Evolutionary conservation across 2,888 invertebrate species (phyloP).

Genomic region (Macrosoma leucophasiata): DNA sequence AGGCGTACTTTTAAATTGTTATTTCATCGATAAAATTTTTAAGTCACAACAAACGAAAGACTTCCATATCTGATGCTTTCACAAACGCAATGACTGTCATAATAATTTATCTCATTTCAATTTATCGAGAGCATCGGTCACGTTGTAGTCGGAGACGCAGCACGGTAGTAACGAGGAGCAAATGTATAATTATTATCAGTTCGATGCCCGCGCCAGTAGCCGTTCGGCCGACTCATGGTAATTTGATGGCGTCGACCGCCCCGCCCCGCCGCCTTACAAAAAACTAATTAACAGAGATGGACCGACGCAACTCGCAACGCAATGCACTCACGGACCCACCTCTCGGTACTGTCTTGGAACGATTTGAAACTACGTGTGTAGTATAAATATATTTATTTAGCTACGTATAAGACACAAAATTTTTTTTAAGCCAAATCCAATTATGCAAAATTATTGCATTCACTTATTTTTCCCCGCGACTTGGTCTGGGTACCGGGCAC

Average conservation of each 20-base stretch:
- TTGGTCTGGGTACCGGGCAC: too few species aligned
- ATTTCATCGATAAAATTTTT: too few species aligned
- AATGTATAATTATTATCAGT: conserved; percentile 70
- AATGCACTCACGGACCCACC: conserved; percentile 18
- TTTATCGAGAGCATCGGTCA: conserved; percentile 48
- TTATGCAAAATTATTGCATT: too few species aligned
- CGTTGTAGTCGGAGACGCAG: conserved; percentile 46
- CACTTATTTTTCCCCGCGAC: too few species aligned
- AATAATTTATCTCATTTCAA: conserved; percentile 51
- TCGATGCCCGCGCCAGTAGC: conserved; percentile 60
- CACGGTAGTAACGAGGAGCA: conserved; percentile 75
- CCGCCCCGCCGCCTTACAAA: conserved; percentile 60
- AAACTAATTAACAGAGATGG: conserved; percentile 73
- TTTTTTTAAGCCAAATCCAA: too few species aligned
- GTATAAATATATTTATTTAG: too few species aligned
- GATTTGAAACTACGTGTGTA: too few species aligned
- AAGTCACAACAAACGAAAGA: too few species aligned
- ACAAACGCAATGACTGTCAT: too few species aligned
- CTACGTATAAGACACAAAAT: too few species aligned
- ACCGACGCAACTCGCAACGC: conserved; percentile 36
- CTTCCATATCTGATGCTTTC: too few species aligned
- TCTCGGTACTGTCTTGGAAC: conserved; percentile 4
- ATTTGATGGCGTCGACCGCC: conserved; percentile 72
- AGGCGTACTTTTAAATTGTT: too few species aligned
- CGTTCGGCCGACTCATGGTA: conserved; percentile 74